A percentile compares a stretch with the other conserved stretches of the same genome.
phyloP scores from a whole-genome alignment of 2,888 invertebrate species.

The Cephus pulcher region DNA sequence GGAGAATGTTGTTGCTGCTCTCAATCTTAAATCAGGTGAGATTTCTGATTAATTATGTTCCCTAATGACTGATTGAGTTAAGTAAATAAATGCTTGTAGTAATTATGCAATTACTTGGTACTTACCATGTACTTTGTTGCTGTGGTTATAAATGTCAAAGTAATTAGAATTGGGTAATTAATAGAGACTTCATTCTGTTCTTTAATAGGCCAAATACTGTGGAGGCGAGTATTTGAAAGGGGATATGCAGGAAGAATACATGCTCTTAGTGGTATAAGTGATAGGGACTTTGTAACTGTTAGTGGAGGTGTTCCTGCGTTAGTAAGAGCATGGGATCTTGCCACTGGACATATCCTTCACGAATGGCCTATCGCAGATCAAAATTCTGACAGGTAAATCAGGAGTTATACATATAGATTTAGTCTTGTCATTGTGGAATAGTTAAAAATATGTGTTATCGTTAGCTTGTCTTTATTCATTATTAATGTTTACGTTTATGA shows the following conservation, averaged over 20 bases:
- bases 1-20: slow-evolving; percentile 87
- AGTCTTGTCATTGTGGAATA: too few species aligned
- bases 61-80: background rate
- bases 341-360: slow-evolving; percentile 78
- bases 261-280: slow-evolving; percentile 73
- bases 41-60: too few species aligned
- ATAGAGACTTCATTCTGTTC: slow-evolving; percentile 10
- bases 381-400: slow-evolving; percentile 57
- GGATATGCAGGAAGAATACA: slow-evolving; percentile 74
- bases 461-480: too few species aligned
- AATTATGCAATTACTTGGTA: too few species aligned
- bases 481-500: slow-evolving; percentile 7
- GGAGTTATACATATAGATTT: background rate
- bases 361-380: slow-evolving; percentile 75
- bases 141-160: too few species aligned
- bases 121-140: too few species aligned
- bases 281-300: slow-evolving; percentile 79
- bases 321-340: slow-evolving; percentile 83
- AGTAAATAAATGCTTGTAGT: slow-evolving; percentile 13
- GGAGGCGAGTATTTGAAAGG: slow-evolving; percentile 85
- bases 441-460: too few species aligned
- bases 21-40: slow-evolving; percentile 82
- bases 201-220: slow-evolving; percentile 77
- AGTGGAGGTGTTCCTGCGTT: slow-evolving; percentile 80
- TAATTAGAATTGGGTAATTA: too few species aligned